A percentile compares a stretch with the other conserved stretches of the same genome.
Conservation (phyloP, 1,140 invertebrate species). For the Yoshiicerus persimilis region DNA sequence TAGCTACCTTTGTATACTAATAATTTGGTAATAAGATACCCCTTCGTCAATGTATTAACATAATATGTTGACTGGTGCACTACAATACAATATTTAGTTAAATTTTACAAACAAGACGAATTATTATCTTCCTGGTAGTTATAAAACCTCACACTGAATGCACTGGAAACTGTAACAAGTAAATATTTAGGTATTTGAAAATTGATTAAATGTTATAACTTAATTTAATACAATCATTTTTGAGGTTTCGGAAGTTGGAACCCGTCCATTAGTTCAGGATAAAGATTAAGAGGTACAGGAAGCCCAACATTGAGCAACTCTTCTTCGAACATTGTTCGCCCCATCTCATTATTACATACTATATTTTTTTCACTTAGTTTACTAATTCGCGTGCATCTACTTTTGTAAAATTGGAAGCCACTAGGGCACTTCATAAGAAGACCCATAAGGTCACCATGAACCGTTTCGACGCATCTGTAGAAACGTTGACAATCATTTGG, state of each 20-base stretch:
- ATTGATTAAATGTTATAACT: too few species aligned
- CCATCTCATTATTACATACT: background rate
- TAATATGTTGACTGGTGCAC: too few species aligned
- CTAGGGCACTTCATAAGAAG: slow-evolving; percentile 36
- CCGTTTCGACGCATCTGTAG: slow-evolving; percentile 28
- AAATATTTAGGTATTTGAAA: too few species aligned
- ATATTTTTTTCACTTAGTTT: background rate
- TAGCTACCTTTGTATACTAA: too few species aligned
- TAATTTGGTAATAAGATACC: too few species aligned
- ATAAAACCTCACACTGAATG: too few species aligned
- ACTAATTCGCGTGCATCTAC: background rate
- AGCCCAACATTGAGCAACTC: background rate
- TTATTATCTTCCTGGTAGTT: too few species aligned
- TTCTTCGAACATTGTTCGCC: background rate
- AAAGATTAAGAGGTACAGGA: background rate
- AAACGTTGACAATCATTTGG: slow-evolving; percentile 36
- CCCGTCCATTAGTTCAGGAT: background rate
- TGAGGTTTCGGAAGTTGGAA: background rate
- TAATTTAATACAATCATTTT: too few species aligned
- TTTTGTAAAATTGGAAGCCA: slow-evolving; percentile 25
- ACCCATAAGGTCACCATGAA: background rate
- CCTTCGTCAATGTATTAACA: too few species aligned
- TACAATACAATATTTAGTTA: too few species aligned
- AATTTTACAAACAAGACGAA: too few species aligned
- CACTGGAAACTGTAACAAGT: too few species aligned